phyloP scores from a whole-genome alignment of 2,113 vertebrate species.

The Carettochelys insculpta region DNA sequence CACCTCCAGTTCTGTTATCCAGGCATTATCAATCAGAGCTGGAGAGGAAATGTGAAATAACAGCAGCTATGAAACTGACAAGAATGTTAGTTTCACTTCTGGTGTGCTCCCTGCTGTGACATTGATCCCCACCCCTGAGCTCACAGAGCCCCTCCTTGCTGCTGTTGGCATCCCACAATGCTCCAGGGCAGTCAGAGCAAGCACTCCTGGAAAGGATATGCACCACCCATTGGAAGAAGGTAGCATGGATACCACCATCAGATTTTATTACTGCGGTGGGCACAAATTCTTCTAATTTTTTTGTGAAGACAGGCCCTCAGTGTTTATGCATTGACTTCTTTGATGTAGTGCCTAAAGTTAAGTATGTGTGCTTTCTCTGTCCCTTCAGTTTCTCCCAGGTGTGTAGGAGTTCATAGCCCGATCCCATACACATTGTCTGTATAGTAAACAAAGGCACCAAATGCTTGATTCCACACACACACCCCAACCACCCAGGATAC shows the following conservation, averaged over 20 bases:
- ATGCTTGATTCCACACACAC: not conserved
- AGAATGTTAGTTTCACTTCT: not conserved
- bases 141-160: not conserved
- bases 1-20: not conserved
- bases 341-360: not conserved
- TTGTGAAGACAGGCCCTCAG: not conserved
- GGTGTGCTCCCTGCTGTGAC: not conserved
- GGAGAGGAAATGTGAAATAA: not conserved
- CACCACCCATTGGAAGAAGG: not conserved
- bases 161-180: not conserved
- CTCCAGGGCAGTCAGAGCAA: not conserved
- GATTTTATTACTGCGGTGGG: not conserved
- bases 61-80: not conserved
- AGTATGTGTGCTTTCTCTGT: not conserved
- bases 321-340: not conserved
- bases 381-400: not conserved
- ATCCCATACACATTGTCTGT: not conserved
- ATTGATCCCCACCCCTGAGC: not conserved
- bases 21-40: not conserved
- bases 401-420: not conserved
- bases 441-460: not conserved
- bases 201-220: not conserved
- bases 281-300: not conserved
- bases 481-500: not conserved
- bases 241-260: not conserved